phyloP scores from a whole-genome alignment of 2,888 invertebrate genomes.

The Drosophila falleni region DNA sequence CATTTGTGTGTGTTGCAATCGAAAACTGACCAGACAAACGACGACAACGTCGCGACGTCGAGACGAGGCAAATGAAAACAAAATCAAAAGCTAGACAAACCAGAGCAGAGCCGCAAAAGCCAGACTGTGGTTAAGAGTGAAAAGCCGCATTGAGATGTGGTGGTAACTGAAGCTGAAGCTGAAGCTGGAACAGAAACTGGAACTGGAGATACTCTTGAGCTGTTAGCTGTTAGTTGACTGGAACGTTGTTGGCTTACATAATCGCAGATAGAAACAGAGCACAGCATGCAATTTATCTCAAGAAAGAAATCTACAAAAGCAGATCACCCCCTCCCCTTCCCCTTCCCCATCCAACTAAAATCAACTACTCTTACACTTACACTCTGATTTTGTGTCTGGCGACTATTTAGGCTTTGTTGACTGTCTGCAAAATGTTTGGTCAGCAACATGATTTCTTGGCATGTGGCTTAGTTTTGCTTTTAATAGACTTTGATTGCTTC shows the following conservation, averaged over 20 bases:
- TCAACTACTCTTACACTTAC: not conserved
- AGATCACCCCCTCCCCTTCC: slow-evolving; percentile 10
- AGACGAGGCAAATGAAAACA: slow-evolving; percentile 69
- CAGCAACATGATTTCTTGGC: slow-evolving; percentile 71
- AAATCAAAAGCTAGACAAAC: slow-evolving; percentile 73
- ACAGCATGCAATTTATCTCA: slow-evolving; percentile 65
- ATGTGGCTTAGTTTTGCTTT: slow-evolving; percentile 79
- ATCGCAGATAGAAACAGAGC: slow-evolving; percentile 62
- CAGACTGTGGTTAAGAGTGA: slow-evolving; percentile 33
- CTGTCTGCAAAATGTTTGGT: slow-evolving; percentile 44
- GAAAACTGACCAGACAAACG: slow-evolving; percentile 60
- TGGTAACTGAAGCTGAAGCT: slow-evolving; percentile 19
- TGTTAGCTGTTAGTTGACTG: slow-evolving; percentile 35
- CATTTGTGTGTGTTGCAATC: slow-evolving; percentile 63
- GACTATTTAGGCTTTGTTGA: slow-evolving; percentile 41
- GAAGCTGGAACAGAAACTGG: slow-evolving; percentile 41
- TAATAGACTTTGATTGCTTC: slow-evolving; percentile 71
- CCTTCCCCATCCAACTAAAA: not conserved
- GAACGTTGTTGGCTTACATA: slow-evolving; percentile 61
- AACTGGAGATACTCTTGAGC: slow-evolving; percentile 24
- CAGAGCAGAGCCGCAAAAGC: slow-evolving; percentile 50
- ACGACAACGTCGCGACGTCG: slow-evolving; percentile 21
- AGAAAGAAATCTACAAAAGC: slow-evolving; percentile 60
- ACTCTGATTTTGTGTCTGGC: slow-evolving; percentile 20
- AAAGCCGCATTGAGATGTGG: slow-evolving; percentile 38